phyloP scores from a whole-genome alignment of 2,888 invertebrate genomes.

The Vesta saturnalis region DNA sequence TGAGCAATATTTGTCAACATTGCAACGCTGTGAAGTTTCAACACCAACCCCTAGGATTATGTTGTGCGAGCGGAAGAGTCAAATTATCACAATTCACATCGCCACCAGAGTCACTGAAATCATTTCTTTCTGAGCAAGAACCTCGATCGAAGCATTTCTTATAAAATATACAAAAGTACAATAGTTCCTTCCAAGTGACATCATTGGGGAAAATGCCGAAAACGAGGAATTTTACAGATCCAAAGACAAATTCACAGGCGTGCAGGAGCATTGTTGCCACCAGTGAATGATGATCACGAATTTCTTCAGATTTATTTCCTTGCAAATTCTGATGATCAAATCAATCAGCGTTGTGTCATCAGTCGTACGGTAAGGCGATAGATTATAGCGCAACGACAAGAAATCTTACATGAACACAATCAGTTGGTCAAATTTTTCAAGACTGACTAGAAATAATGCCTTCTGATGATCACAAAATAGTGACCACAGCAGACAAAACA shows the following conservation, averaged over 20 bases:
- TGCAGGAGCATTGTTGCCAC: too few relatives aligned
- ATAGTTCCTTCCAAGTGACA: not conserved
- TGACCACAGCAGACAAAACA: slow-evolving; percentile 55
- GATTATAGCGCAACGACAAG: slow-evolving; percentile 41
- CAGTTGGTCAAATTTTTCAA: slow-evolving; percentile 51
- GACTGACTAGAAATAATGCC: slow-evolving; percentile 50
- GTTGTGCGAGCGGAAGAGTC: not conserved
- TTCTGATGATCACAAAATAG: too few relatives aligned
- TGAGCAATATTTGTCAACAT: not conserved
- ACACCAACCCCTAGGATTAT: not conserved
- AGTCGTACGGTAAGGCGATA: slow-evolving; percentile 18
- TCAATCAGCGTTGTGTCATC: slow-evolving; percentile 36
- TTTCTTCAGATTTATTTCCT: too few relatives aligned
- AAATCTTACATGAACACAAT: slow-evolving; percentile 49
- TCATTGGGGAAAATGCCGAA: too few relatives aligned
- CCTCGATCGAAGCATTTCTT: not conserved
- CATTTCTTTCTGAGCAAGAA: not conserved
- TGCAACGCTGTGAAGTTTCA: not conserved
- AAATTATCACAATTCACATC: not conserved
- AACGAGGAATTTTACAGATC: too few relatives aligned
- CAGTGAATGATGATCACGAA: too few relatives aligned
- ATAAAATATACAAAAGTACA: not conserved
- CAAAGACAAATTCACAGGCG: too few relatives aligned
- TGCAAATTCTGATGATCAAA: too few relatives aligned
- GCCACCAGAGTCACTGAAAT: not conserved